Evolutionary conservation across 1,140 invertebrate genomes (phyloP).

Genomic region (Ladona fulva): DNA sequence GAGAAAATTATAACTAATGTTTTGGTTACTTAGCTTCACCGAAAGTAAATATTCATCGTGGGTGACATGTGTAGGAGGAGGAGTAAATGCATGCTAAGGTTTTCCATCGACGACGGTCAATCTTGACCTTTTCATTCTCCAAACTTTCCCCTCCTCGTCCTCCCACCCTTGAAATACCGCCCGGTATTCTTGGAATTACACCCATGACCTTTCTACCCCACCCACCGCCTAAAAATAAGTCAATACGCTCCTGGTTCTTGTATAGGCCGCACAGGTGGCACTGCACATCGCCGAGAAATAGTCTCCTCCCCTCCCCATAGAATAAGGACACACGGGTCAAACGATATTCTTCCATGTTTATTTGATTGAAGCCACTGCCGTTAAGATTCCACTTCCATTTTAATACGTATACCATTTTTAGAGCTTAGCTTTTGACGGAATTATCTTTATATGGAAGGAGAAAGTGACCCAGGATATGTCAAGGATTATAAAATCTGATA

Average conservation of each 20-base stretch:
- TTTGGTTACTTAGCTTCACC: no score
- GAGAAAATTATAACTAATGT: no score
- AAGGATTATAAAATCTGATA: no score
- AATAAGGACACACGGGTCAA: background rate
- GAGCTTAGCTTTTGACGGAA: no score
- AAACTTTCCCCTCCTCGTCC: background rate
- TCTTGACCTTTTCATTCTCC: constrained; percentile 9
- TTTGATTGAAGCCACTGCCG: no score
- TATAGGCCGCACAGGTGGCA: background rate
- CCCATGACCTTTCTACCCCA: constrained; percentile 6
- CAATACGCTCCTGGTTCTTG: constrained; percentile 7
- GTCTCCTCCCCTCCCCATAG: background rate
- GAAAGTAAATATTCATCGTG: background rate
- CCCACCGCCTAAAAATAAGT: constrained; percentile 8
- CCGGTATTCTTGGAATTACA: constrained; percentile 9
- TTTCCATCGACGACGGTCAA: background rate
- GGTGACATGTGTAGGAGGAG: background rate
- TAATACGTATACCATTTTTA: no score
- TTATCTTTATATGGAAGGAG: no score
- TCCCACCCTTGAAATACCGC: constrained; percentile 1
- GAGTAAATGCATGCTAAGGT: background rate
- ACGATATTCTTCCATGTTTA: no score
- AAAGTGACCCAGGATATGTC: no score
- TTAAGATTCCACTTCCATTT: no score
- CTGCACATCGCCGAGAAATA: constrained; percentile 2